Conservation (phyloP, 64 coral and sea anemone genomes). For the Hydrozoanthus tunicans region DNA sequence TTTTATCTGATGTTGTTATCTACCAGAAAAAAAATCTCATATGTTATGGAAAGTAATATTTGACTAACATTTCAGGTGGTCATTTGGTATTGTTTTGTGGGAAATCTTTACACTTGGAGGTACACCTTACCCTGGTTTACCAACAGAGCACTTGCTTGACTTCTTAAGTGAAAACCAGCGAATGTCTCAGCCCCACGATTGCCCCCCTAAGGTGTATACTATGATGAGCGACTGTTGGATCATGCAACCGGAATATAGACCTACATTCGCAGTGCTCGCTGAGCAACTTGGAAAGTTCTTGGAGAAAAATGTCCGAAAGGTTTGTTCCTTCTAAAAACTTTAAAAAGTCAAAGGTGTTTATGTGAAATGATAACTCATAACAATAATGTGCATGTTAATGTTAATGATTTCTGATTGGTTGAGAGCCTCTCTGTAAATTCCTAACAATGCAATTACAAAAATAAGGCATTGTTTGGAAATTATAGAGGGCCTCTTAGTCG, state of each 20-base stretch:
- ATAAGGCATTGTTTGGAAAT: no score
- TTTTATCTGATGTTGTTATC: no score
- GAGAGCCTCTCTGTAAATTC: no score
- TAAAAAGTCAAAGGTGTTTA: background rate
- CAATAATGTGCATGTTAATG: no score
- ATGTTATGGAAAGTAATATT: background rate
- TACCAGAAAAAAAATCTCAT: no score
- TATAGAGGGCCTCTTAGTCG: no score
- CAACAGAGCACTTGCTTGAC: conserved; percentile 27
- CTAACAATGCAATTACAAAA: no score
- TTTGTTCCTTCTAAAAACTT: background rate
- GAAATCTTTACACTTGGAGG: conserved; percentile 41
- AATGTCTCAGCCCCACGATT: conserved; percentile 33
- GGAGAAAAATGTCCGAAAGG: conserved; percentile 38
- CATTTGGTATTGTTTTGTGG: conserved; percentile 47
- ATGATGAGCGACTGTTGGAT: conserved; percentile 48
- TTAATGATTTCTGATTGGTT: no score
- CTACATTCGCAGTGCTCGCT: conserved; percentile 30
- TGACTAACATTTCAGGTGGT: conserved; percentile 7
- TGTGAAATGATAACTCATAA: background rate
- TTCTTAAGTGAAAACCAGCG: conserved; percentile 49
- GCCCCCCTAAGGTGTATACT: conserved; percentile 13
- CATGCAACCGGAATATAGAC: conserved; percentile 36
- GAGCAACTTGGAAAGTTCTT: conserved; percentile 43
- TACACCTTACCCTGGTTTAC: conserved; percentile 22